A percentile compares a stretch with the other conserved stretches of the same genome.
These are phyloP conservation scores for Ceratothoa steindachneri DNA, from an alignment of 2,888 invertebrate species.

Conservation along the genomic window DNA sequence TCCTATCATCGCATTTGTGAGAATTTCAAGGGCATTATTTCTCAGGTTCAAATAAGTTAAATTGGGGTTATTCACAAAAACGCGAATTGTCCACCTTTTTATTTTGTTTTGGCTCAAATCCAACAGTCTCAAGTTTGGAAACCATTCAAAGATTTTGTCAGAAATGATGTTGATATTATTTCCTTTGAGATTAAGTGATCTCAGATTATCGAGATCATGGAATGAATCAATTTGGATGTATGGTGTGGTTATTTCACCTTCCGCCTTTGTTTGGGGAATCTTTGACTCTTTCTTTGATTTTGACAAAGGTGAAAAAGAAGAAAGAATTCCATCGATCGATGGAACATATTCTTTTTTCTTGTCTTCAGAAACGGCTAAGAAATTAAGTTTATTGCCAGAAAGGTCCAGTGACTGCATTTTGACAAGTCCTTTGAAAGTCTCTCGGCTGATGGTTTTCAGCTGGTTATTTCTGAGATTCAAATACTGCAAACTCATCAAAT, in stretches of 20 bases:
- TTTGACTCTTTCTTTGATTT: background rate
- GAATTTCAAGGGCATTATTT: slow-evolving; percentile 17
- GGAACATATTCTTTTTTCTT: too few species aligned
- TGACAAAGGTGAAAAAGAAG: too few species aligned
- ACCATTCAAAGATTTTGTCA: background rate
- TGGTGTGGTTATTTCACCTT: background rate
- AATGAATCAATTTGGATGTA: slow-evolving; percentile 11
- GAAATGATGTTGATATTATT: slow-evolving; percentile 19
- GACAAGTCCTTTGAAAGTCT: slow-evolving; percentile 33
- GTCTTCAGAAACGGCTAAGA: too few species aligned
- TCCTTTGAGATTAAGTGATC: background rate
- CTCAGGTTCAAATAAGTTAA: slow-evolving; percentile 18
- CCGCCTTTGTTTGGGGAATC: background rate
- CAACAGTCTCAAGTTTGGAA: background rate
- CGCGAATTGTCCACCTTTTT: slow-evolving; percentile 18
- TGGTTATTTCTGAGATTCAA: slow-evolving; percentile 22
- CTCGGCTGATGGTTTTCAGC: slow-evolving; percentile 19
- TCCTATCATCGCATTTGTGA: slow-evolving; percentile 29
- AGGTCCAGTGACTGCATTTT: slow-evolving; percentile 24
- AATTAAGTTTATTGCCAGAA: slow-evolving; percentile 20
- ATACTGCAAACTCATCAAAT: slow-evolving; percentile 18
- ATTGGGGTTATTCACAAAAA: slow-evolving; percentile 14
- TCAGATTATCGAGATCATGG: slow-evolving; percentile 20
- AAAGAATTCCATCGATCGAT: too few species aligned
- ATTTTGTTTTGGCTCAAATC: background rate